These are phyloP conservation scores for Drosophila acutilabella DNA, from an alignment of 2,888 invertebrate species.

Conservation along the genomic window DNA sequence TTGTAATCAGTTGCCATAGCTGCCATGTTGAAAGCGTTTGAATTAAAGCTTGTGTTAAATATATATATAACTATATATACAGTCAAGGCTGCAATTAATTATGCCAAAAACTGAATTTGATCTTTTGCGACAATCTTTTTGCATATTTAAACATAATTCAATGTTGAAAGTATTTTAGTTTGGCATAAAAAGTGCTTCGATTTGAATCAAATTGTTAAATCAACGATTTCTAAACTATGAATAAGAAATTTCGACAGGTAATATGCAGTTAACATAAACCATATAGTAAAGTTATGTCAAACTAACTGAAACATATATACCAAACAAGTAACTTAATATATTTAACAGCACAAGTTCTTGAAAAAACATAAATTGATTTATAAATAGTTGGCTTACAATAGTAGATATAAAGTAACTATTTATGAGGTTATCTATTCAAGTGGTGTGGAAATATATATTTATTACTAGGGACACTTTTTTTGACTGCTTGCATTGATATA, in stretches of 20 bases:
- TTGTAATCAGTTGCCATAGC: conserved; percentile 15
- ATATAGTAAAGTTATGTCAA: neutral
- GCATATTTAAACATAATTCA: conserved; percentile 8
- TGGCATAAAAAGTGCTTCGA: neutral
- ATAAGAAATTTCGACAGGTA: neutral
- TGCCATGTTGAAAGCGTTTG: conserved; percentile 8
- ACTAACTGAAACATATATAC: too few relatives aligned
- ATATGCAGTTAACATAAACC: neutral
- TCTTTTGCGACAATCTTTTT: conserved; percentile 18
- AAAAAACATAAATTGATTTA: too few relatives aligned
- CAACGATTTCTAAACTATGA: neutral
- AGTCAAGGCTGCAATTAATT: conserved; percentile 14
- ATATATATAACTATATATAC: neutral
- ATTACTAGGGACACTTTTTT: too few relatives aligned
- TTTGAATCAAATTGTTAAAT: conserved; percentile 1
- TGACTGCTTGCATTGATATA: too few relatives aligned
- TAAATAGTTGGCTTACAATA: too few relatives aligned
- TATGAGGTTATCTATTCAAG: too few relatives aligned
- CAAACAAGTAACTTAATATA: too few relatives aligned
- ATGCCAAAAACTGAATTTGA: conserved; percentile 1
- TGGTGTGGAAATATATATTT: too few relatives aligned
- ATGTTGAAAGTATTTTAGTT: neutral
- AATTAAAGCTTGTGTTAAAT: conserved; percentile 6
- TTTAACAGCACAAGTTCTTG: too few relatives aligned
- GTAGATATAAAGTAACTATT: too few relatives aligned